Evolutionary conservation across 2,888 invertebrate species (phyloP), one percentile per base, ranked within the genome.

Genomic region (Siphonodentalium dalli): DNA sequence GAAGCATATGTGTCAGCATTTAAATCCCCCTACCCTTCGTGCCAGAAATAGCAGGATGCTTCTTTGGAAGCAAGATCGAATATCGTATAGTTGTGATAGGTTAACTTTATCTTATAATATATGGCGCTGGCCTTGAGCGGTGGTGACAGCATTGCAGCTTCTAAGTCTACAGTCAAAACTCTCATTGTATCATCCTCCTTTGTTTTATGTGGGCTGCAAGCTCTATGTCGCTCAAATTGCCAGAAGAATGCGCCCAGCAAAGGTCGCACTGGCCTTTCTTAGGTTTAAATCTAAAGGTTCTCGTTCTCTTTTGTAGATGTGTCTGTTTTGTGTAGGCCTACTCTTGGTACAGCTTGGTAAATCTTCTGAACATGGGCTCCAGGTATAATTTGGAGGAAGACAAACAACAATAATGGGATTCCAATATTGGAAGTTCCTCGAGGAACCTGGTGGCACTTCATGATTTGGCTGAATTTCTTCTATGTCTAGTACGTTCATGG

Each of bases 21-120:
- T 21, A 58, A n/a, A 26, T 48, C 58, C 2, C 55, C 58, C 28
- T 58, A 40, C 5, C 58, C 58, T 37, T 58, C 58, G 24, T 58
- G 55, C 58, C 55, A 58, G 28, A 58, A 46, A 13, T 58, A 58
- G 41, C 55, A 49, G 18, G 11, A 11, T 8, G 40, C 56, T 9
- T 41, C 39, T 13, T 40, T 13, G 20, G 37, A 29, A 1, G 15
- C 21, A 15, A 60, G 21, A 44, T 61, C 39, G 45, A 55, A 61
- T 6, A 59, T 13, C 1, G 58, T 61, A 26, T 48, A 57, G 28
- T 48, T 49, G 21, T 57, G 57, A 29, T 47, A 52, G 2, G 46
- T 47, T 2, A 57, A 42, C 29, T 57, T 57, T 33, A 41, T 54
- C 28, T 57, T 54, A 21, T 57, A 54, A 35, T 49, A 53, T 11